phyloP scores from a whole-genome alignment of 1,140 invertebrate genomes.

The Tribolium madens region DNA sequence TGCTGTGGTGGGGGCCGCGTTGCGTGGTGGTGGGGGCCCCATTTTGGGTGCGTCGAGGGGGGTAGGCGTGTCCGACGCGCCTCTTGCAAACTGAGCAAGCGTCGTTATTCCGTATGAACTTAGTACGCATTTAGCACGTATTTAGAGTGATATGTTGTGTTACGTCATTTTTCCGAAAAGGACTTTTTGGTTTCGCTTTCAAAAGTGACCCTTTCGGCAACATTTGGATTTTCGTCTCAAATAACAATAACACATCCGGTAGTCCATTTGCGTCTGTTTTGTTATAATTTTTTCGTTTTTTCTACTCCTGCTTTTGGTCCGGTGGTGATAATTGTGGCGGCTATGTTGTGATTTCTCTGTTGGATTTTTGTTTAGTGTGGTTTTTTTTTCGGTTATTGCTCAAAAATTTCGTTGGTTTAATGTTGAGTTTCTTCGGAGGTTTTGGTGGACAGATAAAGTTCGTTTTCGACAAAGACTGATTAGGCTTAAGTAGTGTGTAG shows the following conservation, averaged over 20 bases:
- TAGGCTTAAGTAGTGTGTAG: slow-evolving; percentile 54
- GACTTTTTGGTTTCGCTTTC: slow-evolving; percentile 64
- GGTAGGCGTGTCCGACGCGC: slow-evolving; percentile 55
- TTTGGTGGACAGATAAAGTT: slow-evolving; percentile 17
- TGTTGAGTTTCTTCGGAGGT: slow-evolving; percentile 39
- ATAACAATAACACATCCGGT: slow-evolving; percentile 37
- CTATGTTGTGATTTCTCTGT: slow-evolving; percentile 49
- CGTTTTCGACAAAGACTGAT: slow-evolving; percentile 55
- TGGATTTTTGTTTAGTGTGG: slow-evolving; percentile 43
- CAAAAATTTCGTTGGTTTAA: slow-evolving; percentile 15
- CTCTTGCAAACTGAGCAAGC: slow-evolving; percentile 54
- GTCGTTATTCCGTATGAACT: slow-evolving; percentile 56
- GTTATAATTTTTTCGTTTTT: slow-evolving; percentile 46
- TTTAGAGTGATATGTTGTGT: slow-evolving; percentile 66
- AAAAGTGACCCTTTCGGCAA: slow-evolving; percentile 64
- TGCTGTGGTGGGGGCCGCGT: slow-evolving; percentile 38
- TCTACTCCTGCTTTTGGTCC: background rate
- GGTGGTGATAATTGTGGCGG: slow-evolving; percentile 37
- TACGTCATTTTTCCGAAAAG: slow-evolving; percentile 66
- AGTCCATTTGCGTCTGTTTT: slow-evolving; percentile 45
- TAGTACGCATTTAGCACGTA: slow-evolving; percentile 66
- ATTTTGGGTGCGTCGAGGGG: slow-evolving; percentile 50
- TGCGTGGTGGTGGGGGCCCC: slow-evolving; percentile 53
- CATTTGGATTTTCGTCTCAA: slow-evolving; percentile 52
- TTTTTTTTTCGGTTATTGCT: slow-evolving; percentile 16